Conservation (phyloP, 2,113 vertebrate genomes). For the Taxidea taxus region DNA sequence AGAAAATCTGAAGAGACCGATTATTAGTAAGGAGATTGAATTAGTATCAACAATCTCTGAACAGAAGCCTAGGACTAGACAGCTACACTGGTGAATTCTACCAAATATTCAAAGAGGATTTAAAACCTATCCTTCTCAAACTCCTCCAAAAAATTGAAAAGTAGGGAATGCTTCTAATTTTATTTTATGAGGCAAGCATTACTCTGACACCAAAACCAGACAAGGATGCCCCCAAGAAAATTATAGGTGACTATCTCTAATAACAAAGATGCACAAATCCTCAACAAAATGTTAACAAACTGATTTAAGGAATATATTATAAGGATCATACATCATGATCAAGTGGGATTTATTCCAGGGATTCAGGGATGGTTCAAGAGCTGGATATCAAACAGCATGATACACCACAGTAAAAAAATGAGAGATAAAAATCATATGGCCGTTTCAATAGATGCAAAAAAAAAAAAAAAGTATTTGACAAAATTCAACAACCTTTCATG, state of each 20-base stretch:
- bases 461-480: background rate
- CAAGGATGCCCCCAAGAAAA: background rate
- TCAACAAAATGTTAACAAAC: background rate
- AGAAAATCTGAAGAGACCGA: background rate
- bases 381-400: background rate
- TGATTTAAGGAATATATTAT: background rate
- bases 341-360: background rate
- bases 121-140: background rate
- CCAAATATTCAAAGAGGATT: background rate
- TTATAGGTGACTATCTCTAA: background rate
- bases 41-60: background rate
- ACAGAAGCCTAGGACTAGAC: background rate
- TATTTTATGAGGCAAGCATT: background rate
- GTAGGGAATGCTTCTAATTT: background rate
- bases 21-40: background rate
- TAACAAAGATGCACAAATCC: background rate
- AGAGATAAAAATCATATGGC: background rate
- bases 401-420: background rate
- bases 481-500: background rate
- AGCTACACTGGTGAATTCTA: background rate
- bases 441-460: background rate
- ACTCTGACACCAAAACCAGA: background rate
- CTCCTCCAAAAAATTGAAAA: background rate
- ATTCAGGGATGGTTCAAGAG: background rate
- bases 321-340: background rate